Evolutionary conservation across 2,888 invertebrate species (phyloP).

Genomic region (Eudemis profundana): DNA sequence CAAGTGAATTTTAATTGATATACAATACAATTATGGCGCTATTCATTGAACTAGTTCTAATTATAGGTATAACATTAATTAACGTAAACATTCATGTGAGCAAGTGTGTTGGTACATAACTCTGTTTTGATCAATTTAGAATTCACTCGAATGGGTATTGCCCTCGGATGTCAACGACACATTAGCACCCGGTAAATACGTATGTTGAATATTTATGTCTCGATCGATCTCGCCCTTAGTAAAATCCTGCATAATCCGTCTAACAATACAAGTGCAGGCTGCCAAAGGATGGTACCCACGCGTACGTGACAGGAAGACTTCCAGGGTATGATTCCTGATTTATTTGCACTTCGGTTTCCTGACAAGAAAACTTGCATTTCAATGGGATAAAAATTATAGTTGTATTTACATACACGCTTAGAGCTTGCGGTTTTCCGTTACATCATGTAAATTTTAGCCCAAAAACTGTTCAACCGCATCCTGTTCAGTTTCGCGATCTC

Average conservation of each 20-base stretch:
- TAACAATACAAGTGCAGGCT: constrained; percentile 42
- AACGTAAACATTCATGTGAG: no score
- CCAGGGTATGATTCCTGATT: constrained; percentile 7
- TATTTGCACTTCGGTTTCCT: neutral
- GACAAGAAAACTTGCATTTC: neutral
- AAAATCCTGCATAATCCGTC: constrained; percentile 44
- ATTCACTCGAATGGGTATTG: constrained; percentile 20
- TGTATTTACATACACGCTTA: neutral
- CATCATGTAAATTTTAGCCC: constrained; percentile 2
- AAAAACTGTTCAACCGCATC: constrained; percentile 25
- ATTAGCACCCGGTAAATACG: constrained; percentile 53
- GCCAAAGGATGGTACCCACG: constrained; percentile 36
- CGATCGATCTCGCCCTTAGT: constrained; percentile 55
- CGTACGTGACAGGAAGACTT: constrained; percentile 24
- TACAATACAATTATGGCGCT: no score
- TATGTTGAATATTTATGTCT: constrained; percentile 60
- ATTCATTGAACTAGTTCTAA: no score
- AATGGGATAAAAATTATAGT: neutral
- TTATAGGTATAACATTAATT: no score
- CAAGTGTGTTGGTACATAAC: neutral
- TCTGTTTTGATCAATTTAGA: constrained; percentile 8
- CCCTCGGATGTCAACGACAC: constrained; percentile 44
- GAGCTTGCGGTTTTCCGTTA: constrained; percentile 4
- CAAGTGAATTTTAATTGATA: no score
- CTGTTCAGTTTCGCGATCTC: constrained; percentile 17